Conservation (phyloP, 2,888 invertebrate species). For the Amphipoea oculea region DNA sequence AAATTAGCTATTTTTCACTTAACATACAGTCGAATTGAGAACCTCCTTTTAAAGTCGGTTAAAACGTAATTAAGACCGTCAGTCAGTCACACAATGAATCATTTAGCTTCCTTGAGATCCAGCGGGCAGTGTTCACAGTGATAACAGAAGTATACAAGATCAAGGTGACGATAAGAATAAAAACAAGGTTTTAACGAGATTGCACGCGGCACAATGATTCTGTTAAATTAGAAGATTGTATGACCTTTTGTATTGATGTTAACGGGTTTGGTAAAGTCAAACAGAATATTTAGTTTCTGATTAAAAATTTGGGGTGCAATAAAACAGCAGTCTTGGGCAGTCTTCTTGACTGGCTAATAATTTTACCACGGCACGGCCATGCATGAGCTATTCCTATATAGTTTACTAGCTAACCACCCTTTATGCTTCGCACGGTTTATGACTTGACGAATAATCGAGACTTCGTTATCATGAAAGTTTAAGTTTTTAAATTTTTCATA, state of each 20-base stretch:
- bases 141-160: conserved; percentile 53
- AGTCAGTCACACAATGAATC: conserved; percentile 23
- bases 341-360: not conserved
- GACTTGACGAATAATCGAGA: not conserved
- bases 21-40: too few relatives aligned
- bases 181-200: conserved; percentile 23
- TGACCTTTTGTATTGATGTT: not conserved
- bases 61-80: conserved; percentile 8
- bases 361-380: too few relatives aligned
- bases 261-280: not conserved
- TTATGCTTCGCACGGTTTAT: not conserved
- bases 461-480: not conserved
- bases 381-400: not conserved
- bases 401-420: too few relatives aligned
- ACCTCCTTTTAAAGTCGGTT: too few relatives aligned
- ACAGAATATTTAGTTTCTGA: not conserved
- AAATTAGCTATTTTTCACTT: too few relatives aligned
- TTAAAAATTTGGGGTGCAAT: not conserved
- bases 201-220: conserved; percentile 32
- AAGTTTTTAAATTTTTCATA: not conserved
- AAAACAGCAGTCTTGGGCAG: not conserved
- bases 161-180: conserved; percentile 52
- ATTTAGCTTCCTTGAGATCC: conserved; percentile 9
- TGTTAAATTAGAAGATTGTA: conserved; percentile 15
- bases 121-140: conserved; percentile 22